A percentile compares a stretch with the other conserved stretches of the same genome.
Conservation (phyloP, 2,797 vertebrate species). For the Gobionotothen gibberifrons region DNA sequence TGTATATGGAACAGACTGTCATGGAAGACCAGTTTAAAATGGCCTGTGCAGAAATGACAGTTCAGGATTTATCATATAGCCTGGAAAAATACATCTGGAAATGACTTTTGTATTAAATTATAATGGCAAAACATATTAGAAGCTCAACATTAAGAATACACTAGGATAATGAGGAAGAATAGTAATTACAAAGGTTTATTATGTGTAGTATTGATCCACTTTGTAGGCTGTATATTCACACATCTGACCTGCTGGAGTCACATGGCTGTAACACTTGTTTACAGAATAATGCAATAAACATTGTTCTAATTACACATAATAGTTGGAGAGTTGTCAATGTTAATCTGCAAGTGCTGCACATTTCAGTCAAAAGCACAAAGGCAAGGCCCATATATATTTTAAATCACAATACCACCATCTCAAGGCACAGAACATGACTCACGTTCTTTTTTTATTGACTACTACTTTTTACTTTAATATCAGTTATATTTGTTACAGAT, state of each 20-base stretch:
- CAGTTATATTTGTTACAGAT: neutral
- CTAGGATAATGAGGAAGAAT: neutral
- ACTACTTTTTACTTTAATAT: neutral
- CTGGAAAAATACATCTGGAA: neutral
- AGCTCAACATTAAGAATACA: constrained; percentile 5
- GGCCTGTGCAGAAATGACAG: neutral
- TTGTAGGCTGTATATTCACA: neutral
- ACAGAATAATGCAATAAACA: neutral
- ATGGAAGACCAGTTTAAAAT: neutral
- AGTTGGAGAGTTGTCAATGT: constrained; percentile 19
- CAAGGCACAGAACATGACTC: neutral
- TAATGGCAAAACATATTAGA: neutral
- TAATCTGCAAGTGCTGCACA: constrained; percentile 11
- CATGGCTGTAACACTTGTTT: neutral
- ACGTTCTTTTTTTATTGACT: neutral
- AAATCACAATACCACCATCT: neutral
- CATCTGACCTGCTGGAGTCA: neutral
- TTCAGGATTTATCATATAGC: neutral
- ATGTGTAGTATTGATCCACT: neutral
- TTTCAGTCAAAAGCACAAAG: constrained; percentile 5
- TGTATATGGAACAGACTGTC: neutral
- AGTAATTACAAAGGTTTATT: neutral
- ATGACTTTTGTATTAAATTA: neutral
- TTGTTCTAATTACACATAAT: constrained; percentile 19
- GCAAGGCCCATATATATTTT: neutral